Evolutionary conservation across 2,797 vertebrate genomes (phyloP), one percentile per base, ranked within the genome.

Genomic region (Pseudomugil gertrudae): DNA sequence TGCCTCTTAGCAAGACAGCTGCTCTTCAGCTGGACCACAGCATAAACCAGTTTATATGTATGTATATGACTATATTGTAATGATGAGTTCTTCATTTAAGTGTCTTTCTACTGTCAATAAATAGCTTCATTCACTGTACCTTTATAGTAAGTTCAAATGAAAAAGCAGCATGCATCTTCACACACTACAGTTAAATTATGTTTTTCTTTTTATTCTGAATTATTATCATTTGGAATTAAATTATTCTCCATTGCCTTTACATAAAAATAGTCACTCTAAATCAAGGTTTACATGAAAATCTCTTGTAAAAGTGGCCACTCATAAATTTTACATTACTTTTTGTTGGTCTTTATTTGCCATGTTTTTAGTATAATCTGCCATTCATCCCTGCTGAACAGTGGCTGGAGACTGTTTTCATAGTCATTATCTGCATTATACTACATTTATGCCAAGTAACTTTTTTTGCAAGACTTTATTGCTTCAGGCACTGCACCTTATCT

Each of bases 321-420:
- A 15, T 38, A n/a, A 14, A 14, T 4, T 38, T 15, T 38, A 4
- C 3, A 15, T 38, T 4, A 38, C 3, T 38, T 38, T 27, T 72
- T 40, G 4, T 71, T 51, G 7, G 11, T 53, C 57, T 24, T 9
- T 38, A 9, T 71, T 57, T 43, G 13, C 36, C 36, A 38, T 14
- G 36, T 63, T 63, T 68, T 54, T 32, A 14, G 50, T 38, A 14
- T 9, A 19, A 23, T 48, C 19, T 56, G 47, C 36, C 55, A 11
- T 33, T 50, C 29, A 24, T 33, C 53, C 35, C 32, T 10, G 32
- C 69, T 27, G 21, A 38, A n/a, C 24, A 43, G 32, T 67, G 33
- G 72, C 45, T 38, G 56, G 48, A 56, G 65, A 72, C 38, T 9
- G 29, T 6, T 62, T 65, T 30, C 62, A 65, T 43, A 61, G 38